phyloP scores from a whole-genome alignment of 2,888 invertebrate species.

The Acleris emargana region DNA sequence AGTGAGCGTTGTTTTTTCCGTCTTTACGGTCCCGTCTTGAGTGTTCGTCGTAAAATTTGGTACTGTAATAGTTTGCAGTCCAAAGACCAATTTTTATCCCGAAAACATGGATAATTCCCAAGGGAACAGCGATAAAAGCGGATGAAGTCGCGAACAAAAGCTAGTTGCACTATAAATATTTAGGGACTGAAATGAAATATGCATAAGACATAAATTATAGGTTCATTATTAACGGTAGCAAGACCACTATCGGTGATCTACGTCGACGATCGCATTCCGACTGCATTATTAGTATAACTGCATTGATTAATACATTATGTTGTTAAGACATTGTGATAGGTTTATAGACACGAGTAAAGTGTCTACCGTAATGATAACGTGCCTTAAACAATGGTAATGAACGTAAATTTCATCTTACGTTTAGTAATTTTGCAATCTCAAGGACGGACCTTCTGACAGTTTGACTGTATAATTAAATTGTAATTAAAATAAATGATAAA shows the following conservation, averaged over 20 bases:
- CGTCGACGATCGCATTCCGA: slow-evolving; percentile 30
- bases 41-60: no score
- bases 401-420: neutral
- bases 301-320: slow-evolving; percentile 27
- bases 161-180: neutral
- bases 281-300: slow-evolving; percentile 18
- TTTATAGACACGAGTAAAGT: slow-evolving; percentile 8
- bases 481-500: no score
- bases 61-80: no score
- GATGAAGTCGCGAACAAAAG: no score
- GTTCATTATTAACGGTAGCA: slow-evolving; percentile 25
- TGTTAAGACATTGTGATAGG: slow-evolving; percentile 10
- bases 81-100: no score
- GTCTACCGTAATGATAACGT: neutral
- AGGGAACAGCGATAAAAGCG: no score
- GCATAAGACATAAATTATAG: slow-evolving; percentile 36
- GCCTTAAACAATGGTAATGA: neutral
- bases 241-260: slow-evolving; percentile 24
- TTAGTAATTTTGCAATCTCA: neutral
- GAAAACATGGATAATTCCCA: no score
- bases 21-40: no score
- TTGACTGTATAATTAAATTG: no score
- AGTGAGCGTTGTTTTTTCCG: no score
- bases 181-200: slow-evolving; percentile 41
- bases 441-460: neutral